Base-by-base conservation (phyloP, 2,888 invertebrate species). In the Tanypteryx hageni region DNA sequence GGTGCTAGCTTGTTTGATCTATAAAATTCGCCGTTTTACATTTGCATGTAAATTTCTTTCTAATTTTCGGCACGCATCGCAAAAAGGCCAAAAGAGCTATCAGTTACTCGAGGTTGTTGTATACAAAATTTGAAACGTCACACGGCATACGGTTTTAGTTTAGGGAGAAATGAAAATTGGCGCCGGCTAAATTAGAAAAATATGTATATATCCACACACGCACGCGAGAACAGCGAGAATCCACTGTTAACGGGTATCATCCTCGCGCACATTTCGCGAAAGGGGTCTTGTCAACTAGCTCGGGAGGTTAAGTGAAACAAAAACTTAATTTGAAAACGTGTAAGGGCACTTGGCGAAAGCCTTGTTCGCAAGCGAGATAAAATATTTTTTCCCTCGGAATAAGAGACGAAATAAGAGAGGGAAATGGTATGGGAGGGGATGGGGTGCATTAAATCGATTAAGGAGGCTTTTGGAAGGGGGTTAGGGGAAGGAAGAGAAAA, bases 251-350 rank as follows among this genome's bases (percentile, higher is more conserved):
- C 27, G 76, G 27, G 13, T 76, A 27, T 76, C 76, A 76, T 76
- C 76, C 22, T 13, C 27, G 27, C 76, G 27, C 13, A 76, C 22
- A 76, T 76, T 76, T 76, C 76, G 22, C 76, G 13, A 44, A 76
- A 76, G 76, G 27, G 76, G 22, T 68, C 68, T 68, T 68, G 68
- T 68, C 27, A 76, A 27, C 76, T 13, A 14, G 27, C 27, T 22
- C 76, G 76, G 27, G 76, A 27, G 27, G 76, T 27, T 76, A 76
- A 76, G 76, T 10, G 10, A 18, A 27, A 76, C 44, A 44, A 76
- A 76, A 76, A 68, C 22, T 27, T 27, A 27, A 76, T 76, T 76
- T 76, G 27, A 76, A 76, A 76, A 76, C 76, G 76, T 76, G 76
- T 76, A 76, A 76, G 76, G 76, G 22, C 27, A 76, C 76, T 76